These are phyloP conservation scores for Lycaon pictus DNA, from an alignment of 2,113 vertebrate species.

Conservation along the genomic window DNA sequence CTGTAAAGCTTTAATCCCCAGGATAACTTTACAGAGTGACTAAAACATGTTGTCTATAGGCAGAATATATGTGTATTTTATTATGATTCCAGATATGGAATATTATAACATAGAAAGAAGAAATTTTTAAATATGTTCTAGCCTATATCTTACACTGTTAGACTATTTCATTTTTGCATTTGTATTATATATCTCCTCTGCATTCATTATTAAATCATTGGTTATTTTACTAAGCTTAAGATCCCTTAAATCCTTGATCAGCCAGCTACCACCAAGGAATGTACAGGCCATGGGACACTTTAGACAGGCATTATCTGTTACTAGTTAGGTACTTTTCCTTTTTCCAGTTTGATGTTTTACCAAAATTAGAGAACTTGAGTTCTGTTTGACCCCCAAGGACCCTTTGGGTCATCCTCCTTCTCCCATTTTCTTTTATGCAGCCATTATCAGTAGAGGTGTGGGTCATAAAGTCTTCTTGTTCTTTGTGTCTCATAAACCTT, in stretches of 20 bases:
- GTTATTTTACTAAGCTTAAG: neutral
- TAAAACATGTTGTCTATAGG: constrained; percentile 7
- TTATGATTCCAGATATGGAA: neutral
- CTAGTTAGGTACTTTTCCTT: neutral
- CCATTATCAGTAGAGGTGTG: neutral
- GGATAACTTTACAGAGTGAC: neutral
- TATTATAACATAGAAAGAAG: neutral
- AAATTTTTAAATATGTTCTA: neutral
- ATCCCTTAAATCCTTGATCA: neutral
- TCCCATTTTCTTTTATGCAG: neutral
- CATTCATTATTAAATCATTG: constrained; percentile 20
- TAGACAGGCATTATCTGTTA: neutral
- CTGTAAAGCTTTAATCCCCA: neutral
- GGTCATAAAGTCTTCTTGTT: neutral
- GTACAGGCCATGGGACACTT: neutral
- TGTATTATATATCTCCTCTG: neutral
- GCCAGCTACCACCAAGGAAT: neutral
- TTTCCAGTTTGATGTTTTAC: neutral
- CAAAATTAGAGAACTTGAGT: neutral
- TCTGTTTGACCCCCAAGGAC: neutral
- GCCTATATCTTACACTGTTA: neutral
- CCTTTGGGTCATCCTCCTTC: neutral
- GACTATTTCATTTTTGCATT: neutral
- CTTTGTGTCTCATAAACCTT: constrained; percentile 14
- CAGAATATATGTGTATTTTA: neutral